These are phyloP conservation scores for Empidonax traillii DNA, from an alignment of 2,113 vertebrate genomes.

Conservation along the genomic window DNA sequence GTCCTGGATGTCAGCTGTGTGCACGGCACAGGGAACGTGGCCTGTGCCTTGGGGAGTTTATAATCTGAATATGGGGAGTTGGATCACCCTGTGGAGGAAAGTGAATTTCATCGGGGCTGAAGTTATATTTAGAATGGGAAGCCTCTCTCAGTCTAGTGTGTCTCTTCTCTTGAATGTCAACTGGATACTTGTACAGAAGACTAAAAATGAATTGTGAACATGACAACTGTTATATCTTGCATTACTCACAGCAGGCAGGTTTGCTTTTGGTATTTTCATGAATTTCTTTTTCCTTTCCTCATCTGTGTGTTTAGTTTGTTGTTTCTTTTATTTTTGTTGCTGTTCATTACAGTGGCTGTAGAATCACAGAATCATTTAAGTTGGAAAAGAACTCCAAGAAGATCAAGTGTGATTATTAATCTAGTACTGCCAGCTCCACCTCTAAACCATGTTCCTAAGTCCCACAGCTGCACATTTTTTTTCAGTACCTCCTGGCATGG, in stretches of 20 bases:
- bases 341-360: neutral
- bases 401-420: neutral
- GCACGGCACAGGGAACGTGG: fast-evolving
- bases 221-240: neutral
- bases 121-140: neutral
- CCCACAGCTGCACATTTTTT: neutral
- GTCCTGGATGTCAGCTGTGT: neutral
- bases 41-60: neutral
- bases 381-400: neutral
- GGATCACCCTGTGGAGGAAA: neutral
- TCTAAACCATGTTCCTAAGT: neutral
- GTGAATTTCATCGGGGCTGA: neutral
- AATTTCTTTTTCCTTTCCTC: neutral
- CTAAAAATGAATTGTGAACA: neutral
- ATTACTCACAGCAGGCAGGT: neutral
- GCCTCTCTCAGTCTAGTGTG: neutral
- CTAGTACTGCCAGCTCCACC: neutral
- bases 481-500: neutral
- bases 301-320: neutral
- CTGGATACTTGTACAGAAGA: neutral
- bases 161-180: neutral
- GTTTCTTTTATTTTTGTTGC: neutral
- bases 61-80: neutral
- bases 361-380: neutral
- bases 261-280: neutral